A percentile compares a stretch with the other conserved stretches of the same genome.
Conservation (phyloP, 2,797 vertebrate genomes). For the Pitangus sulphuratus region DNA sequence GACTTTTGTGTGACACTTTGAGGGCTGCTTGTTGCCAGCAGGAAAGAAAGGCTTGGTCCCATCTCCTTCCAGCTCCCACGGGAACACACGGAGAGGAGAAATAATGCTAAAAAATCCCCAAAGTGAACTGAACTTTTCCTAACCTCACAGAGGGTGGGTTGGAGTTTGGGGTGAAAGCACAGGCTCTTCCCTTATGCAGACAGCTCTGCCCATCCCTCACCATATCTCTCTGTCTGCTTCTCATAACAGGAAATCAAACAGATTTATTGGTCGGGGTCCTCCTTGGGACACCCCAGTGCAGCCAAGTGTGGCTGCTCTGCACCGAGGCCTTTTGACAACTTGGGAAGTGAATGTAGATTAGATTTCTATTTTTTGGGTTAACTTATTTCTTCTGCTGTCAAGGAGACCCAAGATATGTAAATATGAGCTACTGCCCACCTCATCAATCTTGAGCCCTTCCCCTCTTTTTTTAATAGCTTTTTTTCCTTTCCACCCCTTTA, state of each 20-base stretch:
- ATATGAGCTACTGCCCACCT: slow-evolving; percentile 59
- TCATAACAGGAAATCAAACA: slow-evolving; percentile 68
- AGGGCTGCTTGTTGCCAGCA: slow-evolving; percentile 30
- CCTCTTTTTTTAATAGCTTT: neutral
- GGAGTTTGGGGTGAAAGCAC: slow-evolving; percentile 34
- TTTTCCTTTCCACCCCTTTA: neutral
- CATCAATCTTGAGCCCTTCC: slow-evolving; percentile 38
- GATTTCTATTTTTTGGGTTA: slow-evolving; percentile 20
- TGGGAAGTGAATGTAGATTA: slow-evolving; percentile 63
- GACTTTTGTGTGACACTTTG: slow-evolving; percentile 2
- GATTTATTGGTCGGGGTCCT: slow-evolving; percentile 56
- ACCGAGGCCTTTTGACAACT: slow-evolving; percentile 26
- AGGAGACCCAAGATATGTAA: slow-evolving; percentile 42
- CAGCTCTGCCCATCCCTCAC: slow-evolving; percentile 53
- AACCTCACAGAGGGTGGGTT: slow-evolving; percentile 15
- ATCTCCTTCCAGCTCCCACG: slow-evolving; percentile 39
- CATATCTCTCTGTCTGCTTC: slow-evolving; percentile 42
- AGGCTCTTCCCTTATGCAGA: slow-evolving; percentile 54
- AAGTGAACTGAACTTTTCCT: slow-evolving; percentile 57
- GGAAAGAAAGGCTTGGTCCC: slow-evolving; percentile 39
- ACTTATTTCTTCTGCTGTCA: slow-evolving; percentile 46
- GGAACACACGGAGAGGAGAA: neutral
- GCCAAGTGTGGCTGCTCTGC: slow-evolving; percentile 33
- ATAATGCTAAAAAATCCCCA: neutral
- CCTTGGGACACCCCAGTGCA: slow-evolving; percentile 26